Evolutionary conservation across 2,113 vertebrate species (phyloP).

Genomic region (Tretioscincus oriximinensis): DNA sequence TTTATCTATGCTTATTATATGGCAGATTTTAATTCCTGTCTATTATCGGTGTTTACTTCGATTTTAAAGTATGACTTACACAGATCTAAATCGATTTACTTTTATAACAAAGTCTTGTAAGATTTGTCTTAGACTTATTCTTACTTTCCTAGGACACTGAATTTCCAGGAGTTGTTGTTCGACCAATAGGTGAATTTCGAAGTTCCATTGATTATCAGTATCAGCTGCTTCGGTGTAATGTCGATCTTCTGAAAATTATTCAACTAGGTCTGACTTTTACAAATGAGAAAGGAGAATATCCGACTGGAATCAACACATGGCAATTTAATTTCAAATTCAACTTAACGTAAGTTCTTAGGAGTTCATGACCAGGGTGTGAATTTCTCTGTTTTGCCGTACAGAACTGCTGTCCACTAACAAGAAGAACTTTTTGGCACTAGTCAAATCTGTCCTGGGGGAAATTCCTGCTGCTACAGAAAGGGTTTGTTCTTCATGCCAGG

Average conservation of each 20-base stretch:
- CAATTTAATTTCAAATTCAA: conserved; percentile 99
- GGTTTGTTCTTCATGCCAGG: not conserved
- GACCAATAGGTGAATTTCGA: conserved; percentile 96
- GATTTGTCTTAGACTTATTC: not conserved
- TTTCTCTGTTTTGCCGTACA: not conserved
- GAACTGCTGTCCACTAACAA: conserved; percentile 23
- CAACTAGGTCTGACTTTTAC: conserved; percentile 97
- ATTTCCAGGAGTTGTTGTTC: conserved; percentile 94
- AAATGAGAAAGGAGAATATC: conserved; percentile 94
- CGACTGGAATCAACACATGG: conserved; percentile 93
- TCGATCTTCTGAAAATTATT: conserved; percentile 97
- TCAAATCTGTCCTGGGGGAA: not conserved
- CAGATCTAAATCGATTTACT: no score
- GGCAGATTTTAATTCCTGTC: no score
- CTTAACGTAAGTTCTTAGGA: conserved; percentile 83
- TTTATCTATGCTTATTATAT: no score
- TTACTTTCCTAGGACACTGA: conserved; percentile 87
- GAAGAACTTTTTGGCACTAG: accelerated
- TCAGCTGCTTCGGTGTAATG: conserved; percentile 94
- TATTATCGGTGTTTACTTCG: no score
- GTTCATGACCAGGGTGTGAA: not conserved
- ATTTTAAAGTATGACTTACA: no score
- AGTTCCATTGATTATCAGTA: conserved; percentile 98
- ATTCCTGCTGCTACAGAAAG: not conserved
- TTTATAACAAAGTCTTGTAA: not conserved